Percentiles rank a stretch among this genome's conserved stretches.
Evolutionary conservation across 2,113 vertebrate genomes (phyloP).

Genomic region (Limanda limanda): DNA sequence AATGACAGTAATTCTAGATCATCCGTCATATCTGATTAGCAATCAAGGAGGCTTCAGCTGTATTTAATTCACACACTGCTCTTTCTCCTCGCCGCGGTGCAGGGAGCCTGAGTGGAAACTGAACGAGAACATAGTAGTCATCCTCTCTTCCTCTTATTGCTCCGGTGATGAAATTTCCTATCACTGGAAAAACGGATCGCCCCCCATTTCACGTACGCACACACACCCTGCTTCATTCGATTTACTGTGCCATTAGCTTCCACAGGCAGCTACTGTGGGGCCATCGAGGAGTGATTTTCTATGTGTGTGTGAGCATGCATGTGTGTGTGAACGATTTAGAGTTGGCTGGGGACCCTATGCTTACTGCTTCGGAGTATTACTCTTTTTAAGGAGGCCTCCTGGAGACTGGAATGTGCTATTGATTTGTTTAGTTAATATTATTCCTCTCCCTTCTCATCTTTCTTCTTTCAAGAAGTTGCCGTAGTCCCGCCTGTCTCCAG

Average conservation of each 20-base stretch:
- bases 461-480: slow-evolving; percentile 37
- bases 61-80: slow-evolving; percentile 13
- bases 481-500: slow-evolving; percentile 26
- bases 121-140: slow-evolving; percentile 17
- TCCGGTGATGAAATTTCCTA: slow-evolving; percentile 63
- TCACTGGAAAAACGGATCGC: slow-evolving; percentile 68
- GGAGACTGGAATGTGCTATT: slow-evolving; percentile 73
- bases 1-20: slow-evolving; percentile 7
- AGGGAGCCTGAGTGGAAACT: slow-evolving; percentile 25
- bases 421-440: slow-evolving; percentile 79
- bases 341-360: slow-evolving; percentile 40
- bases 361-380: slow-evolving; percentile 52
- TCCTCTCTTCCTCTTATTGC: slow-evolving; percentile 53
- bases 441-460: slow-evolving; percentile 44
- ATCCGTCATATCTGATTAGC: slow-evolving; percentile 22
- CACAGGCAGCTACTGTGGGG: slow-evolving; percentile 43
- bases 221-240: slow-evolving; percentile 48
- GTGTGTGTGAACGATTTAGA: slow-evolving; percentile 29
- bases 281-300: slow-evolving; percentile 36
- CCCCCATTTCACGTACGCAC: slow-evolving; percentile 33
- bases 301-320: neutral
- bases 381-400: slow-evolving; percentile 64
- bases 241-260: slow-evolving; percentile 59
- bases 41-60: neutral
- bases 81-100: slow-evolving; percentile 9